Evolutionary conservation across 2,888 invertebrate species (phyloP).

Genomic region (Polymixis lichenea): DNA sequence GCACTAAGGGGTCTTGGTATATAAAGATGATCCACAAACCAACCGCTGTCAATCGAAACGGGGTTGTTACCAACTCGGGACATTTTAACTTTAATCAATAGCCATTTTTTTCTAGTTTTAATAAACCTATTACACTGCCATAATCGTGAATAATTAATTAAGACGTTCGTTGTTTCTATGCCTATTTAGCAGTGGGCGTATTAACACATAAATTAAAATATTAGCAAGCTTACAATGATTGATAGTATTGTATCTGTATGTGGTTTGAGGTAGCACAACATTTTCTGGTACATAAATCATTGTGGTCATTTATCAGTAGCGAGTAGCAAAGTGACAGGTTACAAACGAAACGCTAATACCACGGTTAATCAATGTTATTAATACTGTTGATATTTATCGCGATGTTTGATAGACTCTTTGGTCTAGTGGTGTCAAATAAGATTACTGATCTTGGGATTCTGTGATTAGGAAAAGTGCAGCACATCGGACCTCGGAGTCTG

Average conservation of each 20-base stretch:
- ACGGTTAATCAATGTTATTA: conserved; percentile 26
- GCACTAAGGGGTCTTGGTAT: no score
- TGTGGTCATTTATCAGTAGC: conserved; percentile 17
- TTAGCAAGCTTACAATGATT: conserved; percentile 47
- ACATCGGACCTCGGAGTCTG: not conserved
- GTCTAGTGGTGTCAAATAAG: not conserved
- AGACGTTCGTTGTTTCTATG: conserved; percentile 13
- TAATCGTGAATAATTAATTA: conserved; percentile 36
- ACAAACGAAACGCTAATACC: conserved; percentile 35
- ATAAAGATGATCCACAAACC: no score
- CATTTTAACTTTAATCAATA: not conserved
- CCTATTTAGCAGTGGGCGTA: conserved; percentile 41
- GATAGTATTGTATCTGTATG: conserved; percentile 1
- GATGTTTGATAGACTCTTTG: not conserved
- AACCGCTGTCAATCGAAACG: no score
- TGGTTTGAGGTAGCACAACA: conserved; percentile 19
- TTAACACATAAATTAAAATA: conserved; percentile 30
- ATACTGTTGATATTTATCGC: conserved; percentile 23
- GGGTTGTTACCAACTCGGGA: no score
- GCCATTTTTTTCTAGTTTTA: not conserved
- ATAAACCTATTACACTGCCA: not conserved
- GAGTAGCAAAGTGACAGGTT: conserved; percentile 20
- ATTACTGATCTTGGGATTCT: not conserved
- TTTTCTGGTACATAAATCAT: conserved; percentile 40
- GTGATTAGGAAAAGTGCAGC: not conserved